These are phyloP conservation scores for Catajapyx aquilonaris DNA, from an alignment of 1,140 invertebrate genomes.

Conservation along the genomic window DNA sequence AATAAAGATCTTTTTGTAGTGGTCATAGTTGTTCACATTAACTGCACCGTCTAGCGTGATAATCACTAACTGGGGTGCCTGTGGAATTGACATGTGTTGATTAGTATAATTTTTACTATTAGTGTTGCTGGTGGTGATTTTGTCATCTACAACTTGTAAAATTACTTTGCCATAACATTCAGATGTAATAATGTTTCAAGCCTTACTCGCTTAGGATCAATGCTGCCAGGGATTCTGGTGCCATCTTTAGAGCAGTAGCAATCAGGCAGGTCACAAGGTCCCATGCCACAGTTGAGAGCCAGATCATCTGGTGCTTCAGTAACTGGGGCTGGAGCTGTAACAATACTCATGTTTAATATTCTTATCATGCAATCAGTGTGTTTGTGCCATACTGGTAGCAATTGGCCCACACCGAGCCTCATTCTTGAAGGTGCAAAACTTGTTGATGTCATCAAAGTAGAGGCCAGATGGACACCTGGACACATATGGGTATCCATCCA, in stretches of 20 bases:
- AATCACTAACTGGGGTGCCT: constrained; percentile 85
- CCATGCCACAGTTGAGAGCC: constrained; percentile 51
- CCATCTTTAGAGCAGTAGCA: constrained; percentile 87
- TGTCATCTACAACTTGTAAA: too few relatives aligned
- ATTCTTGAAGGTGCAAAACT: constrained; percentile 76
- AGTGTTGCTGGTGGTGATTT: too few relatives aligned
- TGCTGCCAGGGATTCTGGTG: constrained; percentile 57
- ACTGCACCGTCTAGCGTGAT: constrained; percentile 83
- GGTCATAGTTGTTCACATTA: constrained; percentile 76
- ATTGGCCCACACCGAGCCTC: constrained; percentile 79
- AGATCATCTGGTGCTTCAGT: constrained; percentile 58
- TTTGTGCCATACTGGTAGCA: constrained; percentile 51
- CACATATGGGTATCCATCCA: constrained; percentile 64
- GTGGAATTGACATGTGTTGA: too few relatives aligned
- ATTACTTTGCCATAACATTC: too few relatives aligned
- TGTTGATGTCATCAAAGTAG: constrained; percentile 74
- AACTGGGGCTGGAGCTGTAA: constrained; percentile 49
- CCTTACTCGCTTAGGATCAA: constrained; percentile 56
- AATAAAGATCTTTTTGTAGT: constrained; percentile 67
- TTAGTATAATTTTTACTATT: too few relatives aligned
- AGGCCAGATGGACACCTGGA: constrained; percentile 72
- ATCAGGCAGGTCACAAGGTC: constrained; percentile 60
- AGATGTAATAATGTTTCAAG: neutral
- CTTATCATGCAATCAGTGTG: too few relatives aligned
- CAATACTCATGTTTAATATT: too few relatives aligned